phyloP scores from a whole-genome alignment of 2,888 invertebrate genomes.

The Epiblema foenella region DNA sequence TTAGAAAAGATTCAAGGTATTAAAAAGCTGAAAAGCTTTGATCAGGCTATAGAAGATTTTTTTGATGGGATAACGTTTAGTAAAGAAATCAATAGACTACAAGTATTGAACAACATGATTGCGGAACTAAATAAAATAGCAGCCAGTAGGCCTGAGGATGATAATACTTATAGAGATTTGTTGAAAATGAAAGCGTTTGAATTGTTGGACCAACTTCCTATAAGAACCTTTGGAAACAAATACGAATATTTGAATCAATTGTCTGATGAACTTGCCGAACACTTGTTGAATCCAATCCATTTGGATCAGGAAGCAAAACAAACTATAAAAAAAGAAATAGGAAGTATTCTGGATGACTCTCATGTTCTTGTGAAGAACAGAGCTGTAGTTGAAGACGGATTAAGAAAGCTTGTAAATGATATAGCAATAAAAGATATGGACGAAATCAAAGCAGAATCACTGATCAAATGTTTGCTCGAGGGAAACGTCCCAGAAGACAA shows the following conservation, averaged over 20 bases:
- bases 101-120: constrained; percentile 46
- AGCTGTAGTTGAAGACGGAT: constrained; percentile 5
- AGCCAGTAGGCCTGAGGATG: constrained; percentile 45
- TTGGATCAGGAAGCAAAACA: neutral
- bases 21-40: constrained; percentile 48
- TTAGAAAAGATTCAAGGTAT: constrained; percentile 46
- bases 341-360: constrained; percentile 5
- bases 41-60: constrained; percentile 48
- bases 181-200: constrained; percentile 50
- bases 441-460: neutral
- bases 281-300: constrained; percentile 40
- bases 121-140: constrained; percentile 48
- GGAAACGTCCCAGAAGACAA: constrained; percentile 8
- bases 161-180: constrained; percentile 46
- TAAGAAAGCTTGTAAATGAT: constrained; percentile 8
- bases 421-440: constrained; percentile 9
- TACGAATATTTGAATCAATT: constrained; percentile 37
- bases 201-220: constrained; percentile 49
- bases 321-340: constrained; percentile 1
- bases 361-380: neutral
- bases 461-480: constrained; percentile 1
- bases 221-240: constrained; percentile 43
- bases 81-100: constrained; percentile 44
- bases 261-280: constrained; percentile 47
- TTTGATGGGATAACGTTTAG: constrained; percentile 48